A percentile compares a stretch with the other conserved stretches of the same genome.
phyloP scores from a whole-genome alignment of 2,113 vertebrate genomes.

The Misgurnus anguillicaudatus region DNA sequence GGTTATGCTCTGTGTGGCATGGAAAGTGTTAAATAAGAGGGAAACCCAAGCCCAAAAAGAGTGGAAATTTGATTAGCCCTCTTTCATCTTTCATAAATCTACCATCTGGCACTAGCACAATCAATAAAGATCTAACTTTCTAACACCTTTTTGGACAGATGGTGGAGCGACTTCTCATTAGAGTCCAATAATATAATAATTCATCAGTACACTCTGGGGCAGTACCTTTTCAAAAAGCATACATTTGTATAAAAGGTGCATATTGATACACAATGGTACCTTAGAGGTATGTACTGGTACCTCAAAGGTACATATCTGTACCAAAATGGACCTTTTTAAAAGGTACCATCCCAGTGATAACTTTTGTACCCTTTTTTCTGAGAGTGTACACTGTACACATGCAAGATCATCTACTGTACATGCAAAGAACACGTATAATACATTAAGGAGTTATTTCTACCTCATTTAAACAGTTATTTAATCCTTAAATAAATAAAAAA shows the following conservation, averaged over 20 bases:
- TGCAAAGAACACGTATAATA: too few species aligned
- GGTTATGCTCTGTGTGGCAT: slow-evolving; percentile 66
- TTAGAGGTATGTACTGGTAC: too few species aligned
- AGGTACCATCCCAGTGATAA: too few species aligned
- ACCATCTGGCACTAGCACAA: slow-evolving; percentile 72
- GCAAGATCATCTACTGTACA: background rate
- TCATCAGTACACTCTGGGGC: background rate
- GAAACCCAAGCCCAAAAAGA: slow-evolving; percentile 73
- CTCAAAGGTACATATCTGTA: too few species aligned
- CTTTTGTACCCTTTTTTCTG: too few species aligned
- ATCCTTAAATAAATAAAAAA: too few species aligned
- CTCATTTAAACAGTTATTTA: too few species aligned
- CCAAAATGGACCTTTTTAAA: too few species aligned
- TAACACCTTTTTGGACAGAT: slow-evolving; percentile 69
- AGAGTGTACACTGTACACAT: slow-evolving; percentile 26
- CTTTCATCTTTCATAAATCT: slow-evolving; percentile 80
- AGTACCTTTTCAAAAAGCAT: too few species aligned
- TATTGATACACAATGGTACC: too few species aligned
- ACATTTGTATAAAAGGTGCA: too few species aligned
- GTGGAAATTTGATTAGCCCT: slow-evolving; percentile 77
- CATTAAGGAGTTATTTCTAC: too few species aligned
- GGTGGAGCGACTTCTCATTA: slow-evolving; percentile 27
- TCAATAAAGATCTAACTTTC: slow-evolving; percentile 74
- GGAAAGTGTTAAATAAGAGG: slow-evolving; percentile 73
- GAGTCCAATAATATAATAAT: slow-evolving; percentile 29